Evolutionary conservation across 2,113 vertebrate species (phyloP).

Genomic region (Enhydra lutris): DNA sequence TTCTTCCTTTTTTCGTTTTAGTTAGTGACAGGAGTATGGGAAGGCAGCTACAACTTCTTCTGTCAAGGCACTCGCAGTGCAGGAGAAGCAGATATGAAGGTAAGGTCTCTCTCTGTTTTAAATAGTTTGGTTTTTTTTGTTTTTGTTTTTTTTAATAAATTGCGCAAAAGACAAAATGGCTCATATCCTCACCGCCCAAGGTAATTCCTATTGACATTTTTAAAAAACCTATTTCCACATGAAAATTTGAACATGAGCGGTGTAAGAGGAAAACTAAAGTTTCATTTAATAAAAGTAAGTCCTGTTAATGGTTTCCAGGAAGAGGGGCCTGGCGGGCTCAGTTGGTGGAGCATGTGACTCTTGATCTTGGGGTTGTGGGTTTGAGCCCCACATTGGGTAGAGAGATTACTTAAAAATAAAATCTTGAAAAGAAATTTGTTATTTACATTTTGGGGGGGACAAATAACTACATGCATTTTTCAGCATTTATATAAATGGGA

Average conservation of each 20-base stretch:
- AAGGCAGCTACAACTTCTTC: slow-evolving; percentile 93
- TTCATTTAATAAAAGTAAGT: background rate
- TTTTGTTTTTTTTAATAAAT: background rate
- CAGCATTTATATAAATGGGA: background rate
- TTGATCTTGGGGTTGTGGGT: background rate
- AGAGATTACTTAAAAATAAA: background rate
- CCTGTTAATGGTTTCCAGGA: background rate
- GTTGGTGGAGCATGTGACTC: background rate
- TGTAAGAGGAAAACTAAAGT: background rate
- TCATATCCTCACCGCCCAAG: background rate
- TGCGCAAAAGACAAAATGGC: background rate
- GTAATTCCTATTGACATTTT: background rate
- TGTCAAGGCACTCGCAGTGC: slow-evolving; percentile 93
- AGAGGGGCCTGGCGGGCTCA: background rate
- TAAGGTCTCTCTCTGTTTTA: slow-evolving; percentile 56
- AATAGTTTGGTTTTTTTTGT: background rate
- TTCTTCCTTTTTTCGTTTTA: slow-evolving; percentile 64
- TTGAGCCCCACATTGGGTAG: background rate
- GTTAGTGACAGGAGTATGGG: slow-evolving; percentile 90
- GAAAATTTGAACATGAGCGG: background rate
- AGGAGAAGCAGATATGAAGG: slow-evolving; percentile 92
- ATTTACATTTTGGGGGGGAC: background rate
- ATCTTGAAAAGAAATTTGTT: background rate
- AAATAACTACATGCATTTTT: background rate
- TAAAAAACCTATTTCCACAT: background rate